Evolutionary conservation across 2,797 vertebrate genomes (phyloP).

Genomic region (Leptatherina wallacei): DNA sequence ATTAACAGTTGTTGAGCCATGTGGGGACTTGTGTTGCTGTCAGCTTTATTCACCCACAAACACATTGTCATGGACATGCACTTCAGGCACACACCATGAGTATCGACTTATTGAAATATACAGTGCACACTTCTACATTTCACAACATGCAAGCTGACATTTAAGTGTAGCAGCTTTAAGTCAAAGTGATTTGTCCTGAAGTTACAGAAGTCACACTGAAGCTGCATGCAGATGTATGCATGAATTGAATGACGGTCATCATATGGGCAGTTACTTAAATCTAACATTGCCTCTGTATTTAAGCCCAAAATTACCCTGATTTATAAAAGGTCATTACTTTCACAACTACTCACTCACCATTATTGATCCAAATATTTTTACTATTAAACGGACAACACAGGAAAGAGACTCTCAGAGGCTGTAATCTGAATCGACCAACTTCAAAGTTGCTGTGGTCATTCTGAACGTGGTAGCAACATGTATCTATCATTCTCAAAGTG

Average conservation of each 20-base stretch:
- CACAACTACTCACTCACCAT: not conserved
- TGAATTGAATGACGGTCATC: slow-evolving; percentile 7
- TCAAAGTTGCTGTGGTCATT: not conserved
- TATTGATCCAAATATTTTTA: slow-evolving; percentile 14
- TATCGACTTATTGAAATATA: slow-evolving; percentile 4
- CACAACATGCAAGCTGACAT: slow-evolving; percentile 36
- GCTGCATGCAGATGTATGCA: not conserved
- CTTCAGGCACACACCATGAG: slow-evolving; percentile 11
- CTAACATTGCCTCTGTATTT: not conserved
- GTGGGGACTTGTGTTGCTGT: slow-evolving; percentile 55
- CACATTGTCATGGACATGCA: slow-evolving; percentile 29
- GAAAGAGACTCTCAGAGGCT: not conserved
- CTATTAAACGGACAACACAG: not conserved
- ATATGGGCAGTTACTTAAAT: not conserved
- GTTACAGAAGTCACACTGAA: slow-evolving; percentile 11
- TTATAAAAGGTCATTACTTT: not conserved
- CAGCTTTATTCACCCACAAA: slow-evolving; percentile 59
- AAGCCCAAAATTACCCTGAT: not conserved
- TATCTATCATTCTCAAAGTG: too few relatives aligned
- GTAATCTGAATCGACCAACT: too few relatives aligned
- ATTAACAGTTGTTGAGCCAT: slow-evolving; percentile 62
- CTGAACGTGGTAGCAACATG: too few relatives aligned
- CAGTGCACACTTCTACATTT: not conserved
- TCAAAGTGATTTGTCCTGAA: slow-evolving; percentile 28
- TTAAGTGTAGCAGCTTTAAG: slow-evolving; percentile 5